These are phyloP conservation scores for Parasteatoda lunata DNA, from an alignment of 2,888 invertebrate genomes.

Conservation along the genomic window DNA sequence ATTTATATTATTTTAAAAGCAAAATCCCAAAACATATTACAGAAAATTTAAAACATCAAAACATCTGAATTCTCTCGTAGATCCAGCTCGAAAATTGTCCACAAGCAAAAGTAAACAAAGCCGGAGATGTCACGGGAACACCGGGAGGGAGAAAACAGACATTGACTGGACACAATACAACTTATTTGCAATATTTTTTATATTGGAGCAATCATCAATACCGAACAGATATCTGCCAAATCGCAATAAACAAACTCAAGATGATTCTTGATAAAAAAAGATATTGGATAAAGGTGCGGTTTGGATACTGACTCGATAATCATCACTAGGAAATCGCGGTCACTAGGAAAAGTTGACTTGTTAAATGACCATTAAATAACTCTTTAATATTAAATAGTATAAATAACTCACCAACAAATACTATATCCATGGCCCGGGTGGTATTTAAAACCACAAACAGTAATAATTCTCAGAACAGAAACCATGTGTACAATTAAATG, in stretches of 20 bases:
- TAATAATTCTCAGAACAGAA: conserved; percentile 13
- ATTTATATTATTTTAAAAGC: background rate
- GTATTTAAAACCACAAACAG: conserved; percentile 52
- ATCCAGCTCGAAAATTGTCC: background rate
- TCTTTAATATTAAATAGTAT: background rate
- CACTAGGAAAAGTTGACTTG: conserved; percentile 5
- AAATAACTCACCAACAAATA: conserved; percentile 56
- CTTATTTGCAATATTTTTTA: background rate
- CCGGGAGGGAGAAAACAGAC: background rate
- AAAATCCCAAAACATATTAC: background rate
- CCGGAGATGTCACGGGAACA: background rate
- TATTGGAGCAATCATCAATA: too few relatives aligned
- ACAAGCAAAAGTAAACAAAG: conserved; percentile 55
- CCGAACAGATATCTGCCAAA: background rate
- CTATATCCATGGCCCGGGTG: conserved; percentile 66
- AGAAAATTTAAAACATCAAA: background rate
- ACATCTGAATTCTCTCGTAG: background rate
- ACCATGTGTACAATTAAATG: conserved; percentile 59
- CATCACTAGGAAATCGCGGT: background rate
- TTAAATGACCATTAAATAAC: background rate
- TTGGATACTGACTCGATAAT: conserved; percentile 26
- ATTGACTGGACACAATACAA: background rate
- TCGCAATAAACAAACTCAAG: background rate
- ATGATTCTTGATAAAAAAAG: conserved; percentile 16
- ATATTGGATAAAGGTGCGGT: conserved; percentile 7